Evolutionary conservation across 1,140 invertebrate genomes (phyloP), one percentile per base, ranked within the genome.

Genomic region (Panagrolaimus sp.): DNA sequence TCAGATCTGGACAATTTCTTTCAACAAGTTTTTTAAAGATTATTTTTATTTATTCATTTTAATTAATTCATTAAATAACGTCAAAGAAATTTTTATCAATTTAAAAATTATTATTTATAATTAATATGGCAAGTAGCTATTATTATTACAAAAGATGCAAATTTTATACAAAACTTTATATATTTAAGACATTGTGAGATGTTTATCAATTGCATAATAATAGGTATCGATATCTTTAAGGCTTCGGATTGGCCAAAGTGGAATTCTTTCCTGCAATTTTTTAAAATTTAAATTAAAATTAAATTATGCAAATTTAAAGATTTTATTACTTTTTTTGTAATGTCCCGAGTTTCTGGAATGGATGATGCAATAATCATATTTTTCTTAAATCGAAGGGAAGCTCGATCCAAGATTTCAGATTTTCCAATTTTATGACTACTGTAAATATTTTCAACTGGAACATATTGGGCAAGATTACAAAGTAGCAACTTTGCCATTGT

Each of bases 201-300:
- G 12, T 32, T 68, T 68, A 43, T 68, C 58, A 43, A 68, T 26
- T 28, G 28, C 38, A 26, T 14, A 24, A 28, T 44, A 58, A 48
- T 15, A 58, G 48, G 43, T 44, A 46, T 28, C 21, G 26, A 21
- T 24, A 46, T 32, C 67, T 58, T 21, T 17, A 10, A 8, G 52
- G 5, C 4, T 55, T 17, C 47, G 45, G 8, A 67, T 48, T 48
- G 44, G 44, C 66, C 66, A 67, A 17, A 48, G 26, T 5, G 66
- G 66, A 38, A 67, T 48, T 15, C 46, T 67, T 67, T 67, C 66
- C 66, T 67, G 32, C 8, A 67, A 52, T 64, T 64, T 38, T n/a
- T 15, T 15, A 32, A 63, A 4, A 8, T 63, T 24, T 5, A 24
- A 4, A 63, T 63, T 32, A 17, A 17, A 7, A 38, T 52, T 15